A percentile compares a stretch with the other conserved stretches of the same genome.
Conservation (phyloP, 1,140 invertebrate genomes). For the Arion vulgaris region DNA sequence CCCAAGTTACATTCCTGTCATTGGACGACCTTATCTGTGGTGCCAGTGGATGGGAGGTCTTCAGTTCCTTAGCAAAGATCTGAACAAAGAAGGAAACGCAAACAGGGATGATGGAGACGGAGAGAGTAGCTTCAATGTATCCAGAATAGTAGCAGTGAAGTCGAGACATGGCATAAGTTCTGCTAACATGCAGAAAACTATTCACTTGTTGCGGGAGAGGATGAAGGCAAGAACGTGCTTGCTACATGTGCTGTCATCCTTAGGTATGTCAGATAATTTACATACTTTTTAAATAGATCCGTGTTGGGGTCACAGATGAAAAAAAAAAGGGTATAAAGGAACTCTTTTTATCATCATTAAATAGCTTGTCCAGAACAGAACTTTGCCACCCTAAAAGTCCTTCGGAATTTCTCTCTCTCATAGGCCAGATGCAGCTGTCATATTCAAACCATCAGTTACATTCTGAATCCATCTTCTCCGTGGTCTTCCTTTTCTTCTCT, state of each 20-base stretch:
- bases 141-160: slow-evolving; percentile 25
- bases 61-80: slow-evolving; percentile 78
- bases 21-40: slow-evolving; percentile 90
- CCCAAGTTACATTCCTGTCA: slow-evolving; percentile 62
- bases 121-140: not conserved
- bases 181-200: slow-evolving; percentile 69
- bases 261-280: too few relatives aligned
- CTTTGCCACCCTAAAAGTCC: too few relatives aligned
- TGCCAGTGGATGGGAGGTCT: slow-evolving; percentile 90
- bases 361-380: too few relatives aligned
- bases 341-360: too few relatives aligned
- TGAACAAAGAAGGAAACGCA: not conserved
- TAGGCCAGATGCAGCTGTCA: too few relatives aligned
- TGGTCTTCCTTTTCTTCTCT: too few relatives aligned
- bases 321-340: too few relatives aligned
- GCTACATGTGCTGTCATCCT: slow-evolving; percentile 81
- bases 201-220: slow-evolving; percentile 80
- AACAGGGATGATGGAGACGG: not conserved
- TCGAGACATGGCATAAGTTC: slow-evolving; percentile 58
- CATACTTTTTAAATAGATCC: too few relatives aligned
- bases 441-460: too few relatives aligned
- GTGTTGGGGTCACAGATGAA: too few relatives aligned
- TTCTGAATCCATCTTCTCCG: too few relatives aligned
- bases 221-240: slow-evolving; percentile 82
- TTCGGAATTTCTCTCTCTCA: too few relatives aligned